Evolutionary conservation across 2,113 vertebrate genomes (phyloP).

Genomic region (Mormoops blainvillei): DNA sequence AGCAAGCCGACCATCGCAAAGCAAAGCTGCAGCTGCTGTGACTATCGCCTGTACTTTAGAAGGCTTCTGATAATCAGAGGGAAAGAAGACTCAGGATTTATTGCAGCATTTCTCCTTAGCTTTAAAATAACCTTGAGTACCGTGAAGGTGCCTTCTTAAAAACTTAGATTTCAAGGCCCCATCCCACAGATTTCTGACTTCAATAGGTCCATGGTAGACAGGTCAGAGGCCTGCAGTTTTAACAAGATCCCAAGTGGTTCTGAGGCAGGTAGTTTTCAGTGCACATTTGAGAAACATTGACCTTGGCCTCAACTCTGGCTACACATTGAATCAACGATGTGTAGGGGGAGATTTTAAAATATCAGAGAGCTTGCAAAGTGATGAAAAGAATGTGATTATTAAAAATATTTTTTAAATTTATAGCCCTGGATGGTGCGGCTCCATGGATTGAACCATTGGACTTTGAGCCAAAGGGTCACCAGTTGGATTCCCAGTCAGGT

Average conservation of each 20-base stretch:
- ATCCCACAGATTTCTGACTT: neutral
- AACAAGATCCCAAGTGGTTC: neutral
- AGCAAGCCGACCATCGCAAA: neutral
- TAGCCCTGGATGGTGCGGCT: too few species aligned
- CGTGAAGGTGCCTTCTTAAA: neutral
- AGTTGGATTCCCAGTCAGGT: too few species aligned
- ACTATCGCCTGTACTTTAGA: neutral
- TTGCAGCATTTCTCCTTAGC: neutral
- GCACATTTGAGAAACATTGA: neutral
- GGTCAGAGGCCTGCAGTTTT: neutral
- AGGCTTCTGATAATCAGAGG: neutral
- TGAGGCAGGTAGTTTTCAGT: neutral
- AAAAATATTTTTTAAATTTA: neutral
- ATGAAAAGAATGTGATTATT: neutral
- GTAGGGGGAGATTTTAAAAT: neutral
- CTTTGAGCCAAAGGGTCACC: too few species aligned
- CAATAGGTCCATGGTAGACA: too few species aligned
- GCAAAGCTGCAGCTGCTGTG: neutral
- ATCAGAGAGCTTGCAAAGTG: neutral
- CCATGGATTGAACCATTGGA: too few species aligned
- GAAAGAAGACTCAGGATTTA: neutral
- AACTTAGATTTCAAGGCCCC: neutral
- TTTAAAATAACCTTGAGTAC: neutral
- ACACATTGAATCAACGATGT: rapidly evolving
- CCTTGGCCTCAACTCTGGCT: neutral